phyloP scores from a whole-genome alignment of 2,797 vertebrate species.

The Sarcoramphus papa region DNA sequence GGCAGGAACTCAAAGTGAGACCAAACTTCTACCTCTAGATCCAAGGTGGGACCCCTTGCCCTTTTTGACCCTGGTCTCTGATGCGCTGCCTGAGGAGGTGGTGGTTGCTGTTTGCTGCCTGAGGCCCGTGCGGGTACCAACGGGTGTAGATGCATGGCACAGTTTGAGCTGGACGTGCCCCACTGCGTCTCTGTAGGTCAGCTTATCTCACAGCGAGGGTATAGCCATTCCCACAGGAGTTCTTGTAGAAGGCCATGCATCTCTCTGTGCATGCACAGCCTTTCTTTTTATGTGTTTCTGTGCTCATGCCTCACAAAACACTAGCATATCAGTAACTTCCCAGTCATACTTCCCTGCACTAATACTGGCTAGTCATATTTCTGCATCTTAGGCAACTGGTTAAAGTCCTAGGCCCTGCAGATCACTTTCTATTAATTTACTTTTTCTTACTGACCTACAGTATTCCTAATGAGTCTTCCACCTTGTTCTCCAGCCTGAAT shows the following conservation, averaged over 20 bases:
- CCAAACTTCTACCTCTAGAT: not conserved
- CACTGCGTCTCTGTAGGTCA: not conserved
- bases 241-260: not conserved
- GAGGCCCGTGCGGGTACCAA: rapidly evolving
- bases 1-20: not conserved
- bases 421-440: not conserved
- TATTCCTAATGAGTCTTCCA: not conserved
- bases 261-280: no score
- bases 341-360: not conserved
- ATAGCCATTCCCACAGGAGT: not conserved
- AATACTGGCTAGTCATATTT: no score
- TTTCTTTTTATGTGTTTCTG: not conserved
- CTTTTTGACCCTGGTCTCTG: not conserved
- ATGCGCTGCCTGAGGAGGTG: not conserved
- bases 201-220: not conserved
- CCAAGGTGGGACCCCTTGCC: no score
- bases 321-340: not conserved
- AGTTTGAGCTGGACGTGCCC: not conserved
- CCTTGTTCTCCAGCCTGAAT: not conserved
- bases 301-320: not conserved
- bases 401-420: not conserved
- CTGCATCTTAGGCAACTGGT: not conserved
- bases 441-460: not conserved
- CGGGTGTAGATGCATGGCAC: not conserved
- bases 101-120: not conserved